Base-by-base conservation (phyloP, 2,888 invertebrate species). In the Adela reaumurella region DNA sequence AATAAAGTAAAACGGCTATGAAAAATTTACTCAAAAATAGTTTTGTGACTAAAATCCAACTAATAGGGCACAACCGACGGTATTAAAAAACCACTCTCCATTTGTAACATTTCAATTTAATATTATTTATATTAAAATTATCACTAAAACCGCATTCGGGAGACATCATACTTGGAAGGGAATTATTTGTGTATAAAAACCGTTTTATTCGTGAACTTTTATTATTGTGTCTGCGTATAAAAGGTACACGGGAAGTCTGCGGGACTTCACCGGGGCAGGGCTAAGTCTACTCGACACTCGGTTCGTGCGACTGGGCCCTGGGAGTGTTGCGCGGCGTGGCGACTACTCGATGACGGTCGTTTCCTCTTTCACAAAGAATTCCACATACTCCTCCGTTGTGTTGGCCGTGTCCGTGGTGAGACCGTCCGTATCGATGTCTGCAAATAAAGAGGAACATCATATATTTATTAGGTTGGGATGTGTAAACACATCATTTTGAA, bases 291-390 rank as follows among this genome's bases (percentile, higher is more conserved):
- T n/a, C n/a, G n/a, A n/a, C n/a, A 70, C 68, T 51, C 70, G 65
- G 62, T 54, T 54, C 49, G 45, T 10, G 11, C 19, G 54, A 50
- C 55, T 67, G 66, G 70, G 66, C 74, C 70, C 64, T 65, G 48
- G 58, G 66, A 65, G 64, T 61, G 24, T 6, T 24, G 24, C 24
- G 5, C 24, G 5, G 24, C 5, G 24, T 74, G 67, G 63, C 61
- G 73, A 76, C 72, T 88, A 91, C 82, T 92, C 92, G 66, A 92
- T 81, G 58, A 86, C 72, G 17, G 87, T 89, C 63, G 86, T 84
- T 84, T 97, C 96, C 83, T 97, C 95, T 84, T 96, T 96, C 68
- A 97, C 87, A 83, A 97, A 92, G 89, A 97, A 96, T 88, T 97
- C 97, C 63, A 97, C 90, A 65, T 90, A 83, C 82, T 97, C 97